Conservation (phyloP, 2,797 vertebrate species). For the Sebastes melanostomus region DNA sequence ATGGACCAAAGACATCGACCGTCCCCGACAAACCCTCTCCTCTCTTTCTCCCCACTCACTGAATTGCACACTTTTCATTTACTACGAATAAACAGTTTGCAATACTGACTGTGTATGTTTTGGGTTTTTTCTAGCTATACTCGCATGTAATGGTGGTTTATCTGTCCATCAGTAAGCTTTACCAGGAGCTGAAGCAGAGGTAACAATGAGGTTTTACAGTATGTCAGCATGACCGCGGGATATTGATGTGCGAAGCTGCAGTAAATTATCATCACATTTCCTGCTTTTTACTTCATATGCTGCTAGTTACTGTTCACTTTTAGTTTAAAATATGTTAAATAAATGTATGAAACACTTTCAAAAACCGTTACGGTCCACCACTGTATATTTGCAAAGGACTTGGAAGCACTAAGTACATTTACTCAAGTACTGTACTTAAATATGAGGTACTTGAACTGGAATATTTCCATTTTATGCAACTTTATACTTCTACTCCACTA, state of each 20-base stretch:
- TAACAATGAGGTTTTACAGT: background rate
- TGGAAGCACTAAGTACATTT: background rate
- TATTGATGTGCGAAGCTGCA: background rate
- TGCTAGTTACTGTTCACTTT: background rate
- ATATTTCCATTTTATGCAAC: background rate
- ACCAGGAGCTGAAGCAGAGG: background rate
- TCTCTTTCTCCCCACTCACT: slow-evolving; percentile 64
- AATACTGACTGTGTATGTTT: slow-evolving; percentile 63
- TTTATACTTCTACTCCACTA: background rate
- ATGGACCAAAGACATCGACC: slow-evolving; percentile 85
- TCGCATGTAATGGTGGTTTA: background rate
- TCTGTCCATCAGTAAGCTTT: background rate
- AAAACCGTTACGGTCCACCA: rapidly evolving
- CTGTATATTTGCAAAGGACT: background rate
- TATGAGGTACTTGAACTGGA: background rate
- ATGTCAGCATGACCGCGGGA: background rate
- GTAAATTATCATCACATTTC: background rate
- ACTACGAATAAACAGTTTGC: slow-evolving; percentile 85
- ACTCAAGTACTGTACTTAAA: background rate
- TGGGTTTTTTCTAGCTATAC: background rate
- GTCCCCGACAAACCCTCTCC: slow-evolving; percentile 46
- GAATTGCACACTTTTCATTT: slow-evolving; percentile 84
- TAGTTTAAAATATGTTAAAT: background rate
- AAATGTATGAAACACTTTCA: background rate
- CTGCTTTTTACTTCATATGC: background rate